Conservation (phyloP, 2,888 invertebrate species). For the Dugesia japonica region DNA sequence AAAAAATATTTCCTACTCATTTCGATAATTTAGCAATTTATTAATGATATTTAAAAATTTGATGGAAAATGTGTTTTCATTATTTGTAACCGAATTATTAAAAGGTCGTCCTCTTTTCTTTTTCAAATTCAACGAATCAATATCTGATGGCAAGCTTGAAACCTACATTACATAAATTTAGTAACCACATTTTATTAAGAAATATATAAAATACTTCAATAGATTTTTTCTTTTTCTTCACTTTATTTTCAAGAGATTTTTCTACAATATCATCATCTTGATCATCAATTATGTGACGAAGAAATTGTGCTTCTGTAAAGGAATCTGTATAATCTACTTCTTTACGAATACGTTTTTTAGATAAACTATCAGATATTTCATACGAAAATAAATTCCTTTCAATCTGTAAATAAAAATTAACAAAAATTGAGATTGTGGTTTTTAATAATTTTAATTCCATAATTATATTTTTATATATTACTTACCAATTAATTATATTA, state of each 20-base stretch:
- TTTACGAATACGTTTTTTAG: conserved; percentile 16
- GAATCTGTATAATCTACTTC: conserved; percentile 27
- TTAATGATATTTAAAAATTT: neutral
- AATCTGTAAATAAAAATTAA: neutral
- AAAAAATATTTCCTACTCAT: conserved; percentile 6
- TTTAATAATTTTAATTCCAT: too few relatives aligned
- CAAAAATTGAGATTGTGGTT: neutral
- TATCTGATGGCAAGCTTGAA: neutral
- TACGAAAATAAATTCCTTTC: neutral
- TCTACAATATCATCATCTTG: neutral
- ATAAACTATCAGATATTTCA: neutral
- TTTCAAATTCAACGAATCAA: neutral
- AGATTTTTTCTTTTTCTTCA: neutral
- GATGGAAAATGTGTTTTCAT: neutral
- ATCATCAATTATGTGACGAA: conserved; percentile 1
- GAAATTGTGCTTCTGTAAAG: conserved; percentile 21
- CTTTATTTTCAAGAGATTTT: neutral
- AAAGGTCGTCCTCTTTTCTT: conserved; percentile 8
- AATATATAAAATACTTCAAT: neutral
- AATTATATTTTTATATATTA: too few relatives aligned
- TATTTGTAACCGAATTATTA: neutral
- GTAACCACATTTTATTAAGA: neutral
- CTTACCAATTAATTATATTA: too few relatives aligned
- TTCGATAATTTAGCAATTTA: neutral
- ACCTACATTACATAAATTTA: too few relatives aligned